Percentiles rank a stretch among this genome's conserved stretches.
Evolutionary conservation across 2,113 vertebrate genomes (phyloP).

Genomic region (Chunga burmeisteri): DNA sequence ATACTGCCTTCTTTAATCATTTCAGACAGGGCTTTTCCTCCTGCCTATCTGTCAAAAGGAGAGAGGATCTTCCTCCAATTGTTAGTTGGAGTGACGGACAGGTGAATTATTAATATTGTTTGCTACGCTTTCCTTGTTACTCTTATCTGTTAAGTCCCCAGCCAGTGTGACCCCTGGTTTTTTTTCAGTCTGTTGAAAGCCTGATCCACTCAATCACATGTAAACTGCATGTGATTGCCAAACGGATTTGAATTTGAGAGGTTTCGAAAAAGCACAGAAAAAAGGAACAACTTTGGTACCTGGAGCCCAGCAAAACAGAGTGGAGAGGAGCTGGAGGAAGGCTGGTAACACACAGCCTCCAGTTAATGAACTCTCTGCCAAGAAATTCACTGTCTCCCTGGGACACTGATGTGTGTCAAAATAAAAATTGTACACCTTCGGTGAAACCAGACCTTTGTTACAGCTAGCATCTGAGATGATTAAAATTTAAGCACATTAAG

Average conservation of each 20-base stretch:
- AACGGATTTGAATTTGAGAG: neutral
- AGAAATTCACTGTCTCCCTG: neutral
- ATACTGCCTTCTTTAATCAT: constrained; percentile 60
- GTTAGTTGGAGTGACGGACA: constrained; percentile 34
- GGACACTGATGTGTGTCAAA: constrained; percentile 4
- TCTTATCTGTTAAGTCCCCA: constrained; percentile 42
- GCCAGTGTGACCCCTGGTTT: neutral
- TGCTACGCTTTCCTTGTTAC: constrained; percentile 18
- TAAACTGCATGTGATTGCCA: neutral
- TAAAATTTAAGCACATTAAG: constrained; percentile 8
- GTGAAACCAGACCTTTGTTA: neutral
- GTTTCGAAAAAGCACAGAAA: neutral
- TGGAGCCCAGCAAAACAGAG: neutral
- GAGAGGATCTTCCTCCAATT: constrained; percentile 30
- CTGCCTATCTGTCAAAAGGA: constrained; percentile 38
- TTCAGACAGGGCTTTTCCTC: constrained; percentile 51
- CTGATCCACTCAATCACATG: neutral
- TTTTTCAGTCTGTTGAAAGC: neutral
- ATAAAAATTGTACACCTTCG: neutral
- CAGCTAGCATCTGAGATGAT: neutral
- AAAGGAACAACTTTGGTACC: neutral
- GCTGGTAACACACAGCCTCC: neutral
- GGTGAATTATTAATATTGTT: constrained; percentile 70
- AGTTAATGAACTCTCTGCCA: constrained; percentile 20
- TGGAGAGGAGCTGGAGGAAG: neutral